Conservation (phyloP, 2,888 invertebrate species). For the Arge pagana region DNA sequence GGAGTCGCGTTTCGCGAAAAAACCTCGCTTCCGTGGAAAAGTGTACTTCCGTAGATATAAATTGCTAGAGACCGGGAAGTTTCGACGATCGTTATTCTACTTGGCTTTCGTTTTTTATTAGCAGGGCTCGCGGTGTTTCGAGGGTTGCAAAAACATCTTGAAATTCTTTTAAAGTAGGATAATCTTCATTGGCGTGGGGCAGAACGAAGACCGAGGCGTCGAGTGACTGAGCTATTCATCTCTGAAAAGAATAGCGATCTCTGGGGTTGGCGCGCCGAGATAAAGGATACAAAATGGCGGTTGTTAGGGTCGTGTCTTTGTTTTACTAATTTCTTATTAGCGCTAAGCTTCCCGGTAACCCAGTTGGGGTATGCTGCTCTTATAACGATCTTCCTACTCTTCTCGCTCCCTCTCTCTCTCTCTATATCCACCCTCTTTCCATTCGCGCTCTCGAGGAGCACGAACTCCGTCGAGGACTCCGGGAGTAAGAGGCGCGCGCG, state of each 20-base stretch:
- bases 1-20: too few species aligned
- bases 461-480: too few species aligned
- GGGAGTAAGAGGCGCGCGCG: too few species aligned
- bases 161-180: conserved; percentile 18
- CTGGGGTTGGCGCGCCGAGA: conserved; percentile 22
- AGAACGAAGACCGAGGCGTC: conserved; percentile 7
- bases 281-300: conserved; percentile 26
- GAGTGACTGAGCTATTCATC: conserved; percentile 16
- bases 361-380: conserved; percentile 22
- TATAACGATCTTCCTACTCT: conserved; percentile 20
- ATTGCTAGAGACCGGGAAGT: too few species aligned
- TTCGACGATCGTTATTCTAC: conserved; percentile 15
- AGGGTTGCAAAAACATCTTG: conserved; percentile 21
- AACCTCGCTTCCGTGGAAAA: too few species aligned
- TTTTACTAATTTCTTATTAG: conserved; percentile 40
- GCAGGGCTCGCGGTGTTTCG: not conserved
- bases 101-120: conserved; percentile 25
- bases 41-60: too few species aligned
- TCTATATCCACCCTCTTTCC: too few species aligned
- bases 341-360: conserved; percentile 30
- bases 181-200: conserved; percentile 12
- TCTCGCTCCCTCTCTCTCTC: conserved; percentile 21
- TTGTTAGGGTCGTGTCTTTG: conserved; percentile 33
- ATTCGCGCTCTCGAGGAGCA: too few species aligned
- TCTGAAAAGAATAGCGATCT: conserved; percentile 16